These are phyloP conservation scores for Hemaris fuciformis DNA, from an alignment of 2,888 invertebrate genomes.

Conservation along the genomic window DNA sequence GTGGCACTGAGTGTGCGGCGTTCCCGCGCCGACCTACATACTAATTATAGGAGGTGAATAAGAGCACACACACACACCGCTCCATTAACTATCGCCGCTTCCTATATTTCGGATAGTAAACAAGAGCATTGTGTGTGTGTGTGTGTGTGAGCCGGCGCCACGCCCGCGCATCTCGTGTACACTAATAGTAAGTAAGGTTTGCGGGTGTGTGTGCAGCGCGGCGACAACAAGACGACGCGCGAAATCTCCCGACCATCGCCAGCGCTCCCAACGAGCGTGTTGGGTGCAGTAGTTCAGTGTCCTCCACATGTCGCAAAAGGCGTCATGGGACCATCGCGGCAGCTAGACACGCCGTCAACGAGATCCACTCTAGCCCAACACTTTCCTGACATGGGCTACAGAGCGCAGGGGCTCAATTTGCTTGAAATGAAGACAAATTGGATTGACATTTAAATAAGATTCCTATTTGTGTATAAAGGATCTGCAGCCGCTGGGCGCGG, in stretches of 20 bases:
- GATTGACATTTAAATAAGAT: not conserved
- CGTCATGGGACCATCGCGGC: too few relatives aligned
- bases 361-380: too few relatives aligned
- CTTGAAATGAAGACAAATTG: not conserved
- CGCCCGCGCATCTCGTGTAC: not conserved
- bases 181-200: not conserved
- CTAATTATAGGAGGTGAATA: slow-evolving; percentile 7
- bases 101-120: not conserved
- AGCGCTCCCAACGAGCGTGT: too few relatives aligned
- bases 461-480: too few relatives aligned
- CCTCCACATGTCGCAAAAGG: too few relatives aligned
- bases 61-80: not conserved
- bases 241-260: not conserved
- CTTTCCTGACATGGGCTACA: too few relatives aligned
- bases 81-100: not conserved
- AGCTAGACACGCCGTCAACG: too few relatives aligned
- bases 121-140: not conserved
- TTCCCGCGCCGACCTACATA: not conserved
- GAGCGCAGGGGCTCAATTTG: too few relatives aligned
- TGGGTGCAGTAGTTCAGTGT: too few relatives aligned
- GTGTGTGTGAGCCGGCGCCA: not conserved
- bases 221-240: not conserved
- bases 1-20: not conserved
- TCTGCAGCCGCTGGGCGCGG: too few relatives aligned
- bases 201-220: not conserved